These are phyloP conservation scores for Hirtodrosophila confusa DNA, from an alignment of 2,888 invertebrate genomes.

Conservation along the genomic window DNA sequence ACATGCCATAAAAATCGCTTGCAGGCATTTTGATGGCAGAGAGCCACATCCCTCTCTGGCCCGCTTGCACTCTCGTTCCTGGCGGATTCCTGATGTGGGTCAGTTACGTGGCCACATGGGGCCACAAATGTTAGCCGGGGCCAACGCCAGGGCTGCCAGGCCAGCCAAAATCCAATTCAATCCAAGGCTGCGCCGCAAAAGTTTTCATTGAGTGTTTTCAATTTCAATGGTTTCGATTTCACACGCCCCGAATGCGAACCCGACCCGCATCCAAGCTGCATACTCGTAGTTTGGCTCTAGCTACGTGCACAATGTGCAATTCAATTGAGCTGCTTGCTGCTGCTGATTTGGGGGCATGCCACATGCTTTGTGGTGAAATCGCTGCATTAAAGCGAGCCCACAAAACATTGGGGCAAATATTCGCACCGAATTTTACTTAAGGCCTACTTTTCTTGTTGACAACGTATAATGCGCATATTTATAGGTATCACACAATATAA, in stretches of 20 bases:
- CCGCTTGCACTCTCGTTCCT: constrained; percentile 7
- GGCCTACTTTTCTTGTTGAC: constrained; percentile 27
- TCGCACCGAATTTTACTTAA: constrained; percentile 31
- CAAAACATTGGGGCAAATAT: constrained; percentile 10
- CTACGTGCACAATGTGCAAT: constrained; percentile 30
- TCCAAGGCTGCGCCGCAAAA: constrained; percentile 66
- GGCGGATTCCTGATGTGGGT: constrained; percentile 60
- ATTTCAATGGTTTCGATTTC: constrained; percentile 75
- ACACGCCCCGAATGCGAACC: constrained; percentile 55
- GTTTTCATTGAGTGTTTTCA: constrained; percentile 73
- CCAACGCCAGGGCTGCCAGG: constrained; percentile 27
- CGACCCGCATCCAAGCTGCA: constrained; percentile 37
- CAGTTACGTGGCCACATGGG: constrained; percentile 65
- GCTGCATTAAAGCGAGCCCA: constrained; percentile 15
- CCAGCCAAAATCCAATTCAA: constrained; percentile 68
- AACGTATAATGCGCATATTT: constrained; percentile 38
- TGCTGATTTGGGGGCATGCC: constrained; percentile 7
- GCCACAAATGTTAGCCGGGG: constrained; percentile 49
- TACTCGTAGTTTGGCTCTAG: constrained; percentile 21
- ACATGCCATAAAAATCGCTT: constrained; percentile 65
- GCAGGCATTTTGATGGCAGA: constrained; percentile 41
- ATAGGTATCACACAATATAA: constrained; percentile 27
- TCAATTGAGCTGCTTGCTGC: constrained; percentile 9
- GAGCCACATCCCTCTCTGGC: no score
- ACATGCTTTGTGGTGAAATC: constrained; percentile 32